Conservation (phyloP, 1,140 invertebrate genomes). For the Eurosta solidaginis region DNA sequence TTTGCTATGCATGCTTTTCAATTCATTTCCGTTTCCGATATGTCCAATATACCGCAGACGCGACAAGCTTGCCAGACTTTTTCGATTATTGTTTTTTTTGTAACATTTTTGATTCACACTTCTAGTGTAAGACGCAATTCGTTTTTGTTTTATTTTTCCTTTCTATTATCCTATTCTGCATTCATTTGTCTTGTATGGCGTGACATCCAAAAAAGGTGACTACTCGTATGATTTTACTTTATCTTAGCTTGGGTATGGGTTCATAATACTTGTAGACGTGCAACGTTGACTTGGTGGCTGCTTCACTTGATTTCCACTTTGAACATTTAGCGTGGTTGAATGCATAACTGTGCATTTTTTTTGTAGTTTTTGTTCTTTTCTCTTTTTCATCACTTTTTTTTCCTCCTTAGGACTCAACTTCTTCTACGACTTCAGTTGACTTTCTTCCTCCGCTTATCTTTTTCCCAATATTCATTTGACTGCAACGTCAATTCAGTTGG, state of each 20-base stretch:
- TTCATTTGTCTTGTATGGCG: conserved; percentile 15
- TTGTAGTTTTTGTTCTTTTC: background rate
- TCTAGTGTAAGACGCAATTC: background rate
- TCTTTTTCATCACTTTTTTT: background rate
- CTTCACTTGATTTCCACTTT: conserved; percentile 4
- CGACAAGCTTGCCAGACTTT: background rate
- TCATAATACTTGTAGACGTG: background rate
- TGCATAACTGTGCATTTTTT: background rate
- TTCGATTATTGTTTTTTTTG: background rate
- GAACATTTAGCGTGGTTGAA: background rate
- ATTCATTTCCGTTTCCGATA: conserved; percentile 16
- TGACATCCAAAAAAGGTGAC: background rate
- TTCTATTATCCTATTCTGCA: background rate
- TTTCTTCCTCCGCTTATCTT: too few species aligned
- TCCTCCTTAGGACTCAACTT: background rate
- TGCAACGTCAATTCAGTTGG: too few species aligned
- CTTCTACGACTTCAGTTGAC: too few species aligned
- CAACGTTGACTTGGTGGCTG: background rate
- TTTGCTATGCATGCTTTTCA: background rate
- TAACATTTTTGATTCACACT: background rate
- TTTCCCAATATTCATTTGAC: too few species aligned
- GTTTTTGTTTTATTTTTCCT: background rate
- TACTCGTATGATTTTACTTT: background rate
- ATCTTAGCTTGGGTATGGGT: background rate
- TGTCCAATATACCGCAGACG: background rate